A percentile compares a stretch with the other conserved stretches of the same genome.
Evolutionary conservation across 35 echinoderm and acorn worm genomes (phyloP).

Genomic region (Chiridota heheva): DNA sequence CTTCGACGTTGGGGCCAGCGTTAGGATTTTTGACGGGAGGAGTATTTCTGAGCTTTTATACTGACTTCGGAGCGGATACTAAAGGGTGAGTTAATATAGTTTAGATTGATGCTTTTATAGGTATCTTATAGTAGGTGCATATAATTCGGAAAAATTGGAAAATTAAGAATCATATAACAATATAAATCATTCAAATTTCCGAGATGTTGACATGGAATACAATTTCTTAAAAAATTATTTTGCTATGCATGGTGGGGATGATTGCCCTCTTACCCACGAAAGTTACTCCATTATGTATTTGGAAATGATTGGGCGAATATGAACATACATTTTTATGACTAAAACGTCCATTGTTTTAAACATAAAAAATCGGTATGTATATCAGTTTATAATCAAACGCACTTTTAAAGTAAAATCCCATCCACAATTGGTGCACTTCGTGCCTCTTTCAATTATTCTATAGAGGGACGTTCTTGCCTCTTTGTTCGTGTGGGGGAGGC

Average conservation of each 20-base stretch:
- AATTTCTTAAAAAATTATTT: background rate
- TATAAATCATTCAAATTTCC: background rate
- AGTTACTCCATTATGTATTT: no score
- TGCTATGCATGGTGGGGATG: background rate
- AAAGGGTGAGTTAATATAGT: constrained; percentile 25
- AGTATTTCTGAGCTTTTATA: constrained; percentile 52
- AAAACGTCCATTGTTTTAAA: no score
- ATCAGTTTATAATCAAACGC: no score
- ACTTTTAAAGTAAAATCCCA: background rate
- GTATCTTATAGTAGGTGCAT: background rate
- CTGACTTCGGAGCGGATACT: constrained; percentile 46
- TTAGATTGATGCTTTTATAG: background rate
- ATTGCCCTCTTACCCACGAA: background rate
- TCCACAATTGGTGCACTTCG: background rate
- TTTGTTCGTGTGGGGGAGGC: background rate
- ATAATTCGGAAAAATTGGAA: background rate
- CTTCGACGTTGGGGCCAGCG: constrained; percentile 52
- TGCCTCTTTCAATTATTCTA: background rate
- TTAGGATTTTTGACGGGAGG: constrained; percentile 62
- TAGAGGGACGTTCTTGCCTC: background rate
- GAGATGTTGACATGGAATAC: background rate
- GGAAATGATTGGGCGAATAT: no score
- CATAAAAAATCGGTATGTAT: no score
- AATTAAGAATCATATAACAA: background rate
- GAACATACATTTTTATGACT: no score